Percentiles rank a stretch among this genome's conserved stretches.
Conservation (phyloP, 1,140 invertebrate genomes). For the Akabosia matsudoensis region DNA sequence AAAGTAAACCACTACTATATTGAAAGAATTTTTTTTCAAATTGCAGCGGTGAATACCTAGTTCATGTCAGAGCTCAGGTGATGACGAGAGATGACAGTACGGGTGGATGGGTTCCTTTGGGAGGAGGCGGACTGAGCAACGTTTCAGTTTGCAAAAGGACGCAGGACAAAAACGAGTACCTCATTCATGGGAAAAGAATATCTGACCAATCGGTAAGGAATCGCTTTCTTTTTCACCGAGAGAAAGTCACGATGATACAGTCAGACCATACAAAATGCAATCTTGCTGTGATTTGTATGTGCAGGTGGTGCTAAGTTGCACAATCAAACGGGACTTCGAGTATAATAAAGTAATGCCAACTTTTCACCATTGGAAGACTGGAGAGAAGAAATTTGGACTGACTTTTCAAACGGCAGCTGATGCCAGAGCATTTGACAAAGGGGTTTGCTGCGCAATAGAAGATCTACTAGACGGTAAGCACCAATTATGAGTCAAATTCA, state of each 20-base stretch:
- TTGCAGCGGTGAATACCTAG: constrained; percentile 80
- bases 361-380: constrained; percentile 95
- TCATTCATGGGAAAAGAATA: constrained; percentile 86
- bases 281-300: too few species aligned
- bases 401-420: constrained; percentile 92
- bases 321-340: constrained; percentile 91
- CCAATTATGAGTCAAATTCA: too few species aligned
- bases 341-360: constrained; percentile 98
- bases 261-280: too few species aligned
- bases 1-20: too few species aligned
- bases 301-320: constrained; percentile 88
- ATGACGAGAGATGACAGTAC: constrained; percentile 96
- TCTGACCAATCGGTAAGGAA: constrained; percentile 80
- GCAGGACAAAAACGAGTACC: constrained; percentile 70
- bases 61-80: constrained; percentile 94
- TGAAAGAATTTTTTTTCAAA: constrained; percentile 8
- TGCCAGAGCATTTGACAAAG: constrained; percentile 89
- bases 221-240: too few species aligned
- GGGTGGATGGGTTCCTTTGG: constrained; percentile 91
- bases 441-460: constrained; percentile 81
- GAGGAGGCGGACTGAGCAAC: constrained; percentile 86
- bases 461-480: constrained; percentile 82
- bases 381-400: constrained; percentile 89
- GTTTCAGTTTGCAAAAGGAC: constrained; percentile 76
- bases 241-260: too few species aligned